Conservation (phyloP, 2,888 invertebrate species). For the Trisateles emortualis region DNA sequence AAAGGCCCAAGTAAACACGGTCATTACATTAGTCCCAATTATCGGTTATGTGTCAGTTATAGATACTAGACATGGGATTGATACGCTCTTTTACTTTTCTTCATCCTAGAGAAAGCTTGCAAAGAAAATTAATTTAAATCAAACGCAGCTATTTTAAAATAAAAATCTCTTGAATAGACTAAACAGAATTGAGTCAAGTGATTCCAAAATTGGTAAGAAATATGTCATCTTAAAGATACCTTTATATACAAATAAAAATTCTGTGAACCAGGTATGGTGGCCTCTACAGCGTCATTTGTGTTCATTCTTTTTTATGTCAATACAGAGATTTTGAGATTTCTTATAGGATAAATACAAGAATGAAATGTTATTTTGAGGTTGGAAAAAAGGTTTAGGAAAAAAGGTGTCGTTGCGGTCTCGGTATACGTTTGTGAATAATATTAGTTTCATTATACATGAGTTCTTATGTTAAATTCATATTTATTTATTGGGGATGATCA, state of each 20-base stretch:
- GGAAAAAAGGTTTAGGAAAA: slow-evolving; percentile 1
- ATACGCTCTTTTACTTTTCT: too few species aligned
- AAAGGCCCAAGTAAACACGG: too few species aligned
- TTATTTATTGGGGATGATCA: too few species aligned
- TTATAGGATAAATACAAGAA: slow-evolving; percentile 7
- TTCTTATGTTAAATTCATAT: too few species aligned
- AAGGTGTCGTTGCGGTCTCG: not conserved
- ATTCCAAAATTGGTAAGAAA: slow-evolving; percentile 58
- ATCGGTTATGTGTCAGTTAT: too few species aligned
- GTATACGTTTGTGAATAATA: not conserved
- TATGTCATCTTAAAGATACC: slow-evolving; percentile 52
- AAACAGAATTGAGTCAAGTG: slow-evolving; percentile 64
- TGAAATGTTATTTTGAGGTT: slow-evolving; percentile 34
- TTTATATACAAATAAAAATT: slow-evolving; percentile 72
- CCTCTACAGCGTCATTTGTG: slow-evolving; percentile 57
- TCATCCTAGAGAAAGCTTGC: too few species aligned
- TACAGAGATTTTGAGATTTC: slow-evolving; percentile 19
- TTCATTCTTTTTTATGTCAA: slow-evolving; percentile 37
- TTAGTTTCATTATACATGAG: not conserved
- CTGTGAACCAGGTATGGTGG: slow-evolving; percentile 52
- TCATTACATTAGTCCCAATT: too few species aligned
- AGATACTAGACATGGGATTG: too few species aligned
- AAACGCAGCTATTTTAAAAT: not conserved
- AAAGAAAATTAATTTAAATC: not conserved
- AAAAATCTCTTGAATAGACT: slow-evolving; percentile 14